A percentile compares a stretch with the other conserved stretches of the same genome.
phyloP scores from a whole-genome alignment of 1,140 invertebrate genomes.

The Nephila pilipes region DNA sequence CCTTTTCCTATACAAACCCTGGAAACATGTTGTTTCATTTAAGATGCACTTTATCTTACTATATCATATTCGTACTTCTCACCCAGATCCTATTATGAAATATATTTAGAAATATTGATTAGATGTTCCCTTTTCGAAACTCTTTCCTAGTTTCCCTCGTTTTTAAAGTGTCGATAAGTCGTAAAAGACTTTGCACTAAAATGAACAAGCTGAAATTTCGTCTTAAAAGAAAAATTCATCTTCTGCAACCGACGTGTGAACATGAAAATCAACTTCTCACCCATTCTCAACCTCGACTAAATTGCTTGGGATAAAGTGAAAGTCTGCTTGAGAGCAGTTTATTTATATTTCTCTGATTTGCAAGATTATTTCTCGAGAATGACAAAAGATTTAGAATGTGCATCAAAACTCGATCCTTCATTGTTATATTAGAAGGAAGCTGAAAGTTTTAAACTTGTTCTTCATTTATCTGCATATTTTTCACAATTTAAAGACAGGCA shows the following conservation, averaged over 20 bases:
- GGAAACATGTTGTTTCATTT: not conserved
- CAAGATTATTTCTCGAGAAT: conserved; percentile 37
- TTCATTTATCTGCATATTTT: conserved; percentile 74
- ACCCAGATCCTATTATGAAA: not conserved
- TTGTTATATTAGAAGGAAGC: conserved; percentile 61
- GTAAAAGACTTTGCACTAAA: conserved; percentile 37
- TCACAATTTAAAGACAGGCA: conserved; percentile 53
- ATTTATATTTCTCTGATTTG: conserved; percentile 69
- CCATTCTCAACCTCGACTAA: not conserved
- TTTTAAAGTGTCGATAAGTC: conserved; percentile 14
- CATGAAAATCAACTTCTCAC: conserved; percentile 67
- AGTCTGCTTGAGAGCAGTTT: conserved; percentile 55
- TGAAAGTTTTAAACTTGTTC: conserved; percentile 69
- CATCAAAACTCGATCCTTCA: conserved; percentile 71
- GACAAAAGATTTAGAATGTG: conserved; percentile 61
- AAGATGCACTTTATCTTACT: not conserved
- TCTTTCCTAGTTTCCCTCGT: not conserved
- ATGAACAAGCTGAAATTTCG: conserved; percentile 57
- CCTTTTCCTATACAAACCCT: too few relatives aligned
- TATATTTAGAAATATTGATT: not conserved
- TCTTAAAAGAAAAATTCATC: conserved; percentile 67
- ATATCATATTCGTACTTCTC: not conserved
- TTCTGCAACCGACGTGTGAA: conserved; percentile 43
- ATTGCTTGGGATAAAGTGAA: conserved; percentile 55
- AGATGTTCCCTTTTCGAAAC: not conserved